Evolutionary conservation across 2,113 vertebrate species (phyloP).

Genomic region (Neoarius graeffei): DNA sequence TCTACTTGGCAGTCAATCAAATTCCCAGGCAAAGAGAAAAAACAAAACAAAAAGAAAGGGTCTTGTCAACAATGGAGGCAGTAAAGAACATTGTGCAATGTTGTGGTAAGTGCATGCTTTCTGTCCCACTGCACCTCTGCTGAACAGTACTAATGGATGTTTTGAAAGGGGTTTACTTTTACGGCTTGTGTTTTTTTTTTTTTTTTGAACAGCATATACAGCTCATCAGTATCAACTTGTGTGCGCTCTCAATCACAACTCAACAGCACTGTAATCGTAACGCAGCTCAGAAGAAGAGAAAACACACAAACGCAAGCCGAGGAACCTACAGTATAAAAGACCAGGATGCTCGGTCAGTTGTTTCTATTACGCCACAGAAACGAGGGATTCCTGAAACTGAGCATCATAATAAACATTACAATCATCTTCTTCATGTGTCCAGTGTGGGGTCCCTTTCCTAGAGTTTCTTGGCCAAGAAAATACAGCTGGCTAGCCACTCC

Average conservation of each 20-base stretch:
- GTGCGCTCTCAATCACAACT: background rate
- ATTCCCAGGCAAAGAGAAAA: background rate
- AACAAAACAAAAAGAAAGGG: background rate
- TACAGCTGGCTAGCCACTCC: no score
- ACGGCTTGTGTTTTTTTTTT: background rate
- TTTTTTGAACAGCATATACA: background rate
- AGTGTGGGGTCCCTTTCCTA: no score
- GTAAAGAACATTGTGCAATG: background rate
- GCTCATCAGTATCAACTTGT: conserved; percentile 2
- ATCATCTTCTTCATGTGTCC: no score
- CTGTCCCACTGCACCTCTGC: conserved; percentile 30
- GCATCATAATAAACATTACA: no score
- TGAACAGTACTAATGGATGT: conserved; percentile 49
- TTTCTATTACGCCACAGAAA: background rate
- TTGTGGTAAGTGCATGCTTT: conserved; percentile 41
- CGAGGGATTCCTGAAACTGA: background rate
- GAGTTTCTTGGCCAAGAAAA: no score
- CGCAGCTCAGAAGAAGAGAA: background rate
- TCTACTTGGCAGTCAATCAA: conserved; percentile 25
- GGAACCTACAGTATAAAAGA: no score
- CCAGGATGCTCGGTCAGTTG: background rate
- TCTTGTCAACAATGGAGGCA: background rate
- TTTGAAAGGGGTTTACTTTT: conserved; percentile 40
- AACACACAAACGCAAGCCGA: background rate
- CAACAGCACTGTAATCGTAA: background rate